Base-by-base conservation (phyloP, 2,888 invertebrate species). In the Fissipunctia ypsillon region DNA sequence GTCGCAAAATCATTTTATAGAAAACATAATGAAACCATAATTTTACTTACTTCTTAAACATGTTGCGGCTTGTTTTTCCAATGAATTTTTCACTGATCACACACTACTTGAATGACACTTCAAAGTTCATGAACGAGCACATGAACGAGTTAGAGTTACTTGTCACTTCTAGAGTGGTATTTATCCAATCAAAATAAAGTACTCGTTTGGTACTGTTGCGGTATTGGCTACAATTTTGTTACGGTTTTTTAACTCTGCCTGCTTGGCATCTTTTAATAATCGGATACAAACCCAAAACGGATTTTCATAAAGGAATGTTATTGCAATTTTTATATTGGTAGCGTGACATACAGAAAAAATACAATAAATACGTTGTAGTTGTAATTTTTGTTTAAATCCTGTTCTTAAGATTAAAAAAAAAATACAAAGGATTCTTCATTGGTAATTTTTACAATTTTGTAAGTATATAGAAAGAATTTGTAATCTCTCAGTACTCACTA, bases 21-120 rank as follows among this genome's bases (percentile, higher is more conserved):
- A 35, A 75, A 50, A 50, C 16, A 50, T 12, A 14, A 35, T 2
- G 41, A 60, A 65, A 35, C 16, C 22, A 66, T 6, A 25, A 35
- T 50, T 64, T 14, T 10, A 96, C 96, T 96, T 90, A 96, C 96
- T 96, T 96, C 89, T 96, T 96, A 80, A 96, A 96, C 96, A 96
- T 96, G 81, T 84, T 94, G 89, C 19, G 56, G 71, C 69, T 73
- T 68, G 73, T 43, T 28, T 60, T 64, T 82, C 12, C 25, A 61
- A 43, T 2, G 16, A 45, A 43, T 72, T 54, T 59, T 61, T 59
- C 43, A 72, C 5, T 3, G 6, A 35, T 35, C 76, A 83, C 69
- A 71, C 63, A 7, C 9, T 35, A 54, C 31, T 65, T 16, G 10
- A 61, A 78, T 76, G 61, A 79, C 73, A 80, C 85, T 79, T 76